phyloP scores from a whole-genome alignment of 2,113 vertebrate species.

The Pyxicephalus adspersus region DNA sequence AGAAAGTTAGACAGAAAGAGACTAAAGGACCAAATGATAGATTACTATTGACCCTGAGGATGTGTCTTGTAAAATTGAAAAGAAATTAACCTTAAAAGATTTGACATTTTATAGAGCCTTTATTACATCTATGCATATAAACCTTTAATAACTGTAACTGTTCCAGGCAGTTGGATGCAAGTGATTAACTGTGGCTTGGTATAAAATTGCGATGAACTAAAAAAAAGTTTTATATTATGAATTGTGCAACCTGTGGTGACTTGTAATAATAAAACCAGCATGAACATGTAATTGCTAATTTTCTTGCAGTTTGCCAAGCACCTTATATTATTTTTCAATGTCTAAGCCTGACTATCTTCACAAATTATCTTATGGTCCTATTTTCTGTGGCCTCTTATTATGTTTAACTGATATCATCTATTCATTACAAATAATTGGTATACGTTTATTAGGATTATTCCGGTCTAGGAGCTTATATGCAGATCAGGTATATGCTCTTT shows the following conservation, averaged over 20 bases:
- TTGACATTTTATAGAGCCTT: not conserved
- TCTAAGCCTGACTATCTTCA: conserved; percentile 2
- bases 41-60: too few relatives aligned
- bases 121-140: not conserved
- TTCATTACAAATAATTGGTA: not conserved
- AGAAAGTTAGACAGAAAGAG: too few relatives aligned
- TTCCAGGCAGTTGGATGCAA: conserved; percentile 11
- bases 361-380: conserved; percentile 1
- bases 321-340: not conserved
- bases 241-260: conserved; percentile 45
- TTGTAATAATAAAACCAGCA: conserved; percentile 47
- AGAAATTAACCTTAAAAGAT: not conserved
- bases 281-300: conserved; percentile 41
- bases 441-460: not conserved
- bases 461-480: too few relatives aligned
- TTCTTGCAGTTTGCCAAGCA: conserved; percentile 19
- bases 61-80: too few relatives aligned
- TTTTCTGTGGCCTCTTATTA: not conserved
- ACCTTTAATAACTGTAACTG: conserved; percentile 19
- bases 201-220: conserved; percentile 2
- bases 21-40: too few relatives aligned
- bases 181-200: conserved; percentile 18
- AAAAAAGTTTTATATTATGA: conserved; percentile 3
- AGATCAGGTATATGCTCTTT: too few relatives aligned
- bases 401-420: not conserved